Base-by-base conservation (phyloP, 1,140 invertebrate species). In the Campoletis sonorensis region DNA sequence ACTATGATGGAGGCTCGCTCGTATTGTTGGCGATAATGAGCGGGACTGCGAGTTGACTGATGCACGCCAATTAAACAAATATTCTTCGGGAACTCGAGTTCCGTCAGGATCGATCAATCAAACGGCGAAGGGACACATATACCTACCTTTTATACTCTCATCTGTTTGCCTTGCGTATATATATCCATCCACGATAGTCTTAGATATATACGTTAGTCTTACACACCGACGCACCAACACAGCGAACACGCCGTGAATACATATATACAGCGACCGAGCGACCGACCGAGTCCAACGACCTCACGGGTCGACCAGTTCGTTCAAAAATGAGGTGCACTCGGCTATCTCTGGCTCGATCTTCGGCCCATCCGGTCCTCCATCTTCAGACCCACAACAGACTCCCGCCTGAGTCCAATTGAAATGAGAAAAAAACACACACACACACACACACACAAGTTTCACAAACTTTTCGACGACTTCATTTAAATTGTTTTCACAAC, bases 301-400 rank as follows among this genome's bases (percentile, higher is more conserved):
- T 26, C 76, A 37, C 58, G 27, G 67, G 54, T 64, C 76, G 76
- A 78, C 76, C 76, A 78, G 76, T 78, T 61, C 76, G 58, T 61
- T 78, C 76, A 78, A 78, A 78, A 78, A 78, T 78, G 61, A 78
- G 76, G 76, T 78, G 61, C 76, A 78, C 76, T 67, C 58, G 30
- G 76, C 76, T 78, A 78, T 78, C 76, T 64, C 76, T 45, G 58
- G 58, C 76, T 78, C 76, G 76, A 78, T 78, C 76, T 78, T 78
- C 54, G 54, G 76, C 58, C 76, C 76, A 78, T 78, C 76, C 76
- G 58, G 76, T 67, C 67, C 76, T 67, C 76, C 15, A 58, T 67
- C 30, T 61, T 67, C 76, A 27, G 58, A 26, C n/a, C 61, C 61
- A 78, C 76, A 61, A 45, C 54, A 37, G 54, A 78, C 37, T 67